Evolutionary conservation across 2,113 vertebrate species (phyloP), one percentile per base, ranked within the genome.

Genomic region (Danionella cerebrum): DNA sequence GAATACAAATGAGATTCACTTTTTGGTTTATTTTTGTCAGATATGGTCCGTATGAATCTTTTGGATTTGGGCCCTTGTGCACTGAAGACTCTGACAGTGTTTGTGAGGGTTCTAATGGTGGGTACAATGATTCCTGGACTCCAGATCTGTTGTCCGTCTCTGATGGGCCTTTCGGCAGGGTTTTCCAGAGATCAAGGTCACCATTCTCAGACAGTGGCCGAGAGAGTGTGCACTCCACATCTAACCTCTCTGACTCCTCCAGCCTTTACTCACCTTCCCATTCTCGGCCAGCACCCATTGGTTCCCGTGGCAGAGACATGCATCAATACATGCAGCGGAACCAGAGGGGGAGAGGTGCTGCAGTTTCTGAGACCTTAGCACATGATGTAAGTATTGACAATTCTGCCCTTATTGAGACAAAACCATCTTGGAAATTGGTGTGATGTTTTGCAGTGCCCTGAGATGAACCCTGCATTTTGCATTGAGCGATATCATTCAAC

Each of bases 41-140:
- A 88, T 92, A 88, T 89, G 87, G 87, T 89, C 89, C 91, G 88
- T 91, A 90, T 86, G 91, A 92, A 86, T 92, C 90, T 90, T 90
- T 90, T 81, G 89, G 90, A 90, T 90, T 88, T 87, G 88, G 88
- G 86, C 89, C 90, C 87, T 86, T 89, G 90, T 87, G 89, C 86
- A 84, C 88, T 90, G 89, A 88, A 89, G 90, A 87, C 90, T 87
- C 88, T 89, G 89, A 91, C 91, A 88, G 89, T 84, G 88, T 89
- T 90, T 89, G 88, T 89, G 90, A 88, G 90, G 88, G 89, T 91
- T 91, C 89, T 91, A 88, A 88, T 90, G 90, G 85, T 86, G 89
- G 87, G 88, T 91, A 88, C 91, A 90, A 89, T 80, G 89, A 85
- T 87, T 87, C 86, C 87, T 88, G 89, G 87, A 14, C 38, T 6